Percentiles rank a stretch among this genome's conserved stretches.
Evolutionary conservation across 1,140 invertebrate genomes (phyloP).

Genomic region (Zophobas morio): DNA sequence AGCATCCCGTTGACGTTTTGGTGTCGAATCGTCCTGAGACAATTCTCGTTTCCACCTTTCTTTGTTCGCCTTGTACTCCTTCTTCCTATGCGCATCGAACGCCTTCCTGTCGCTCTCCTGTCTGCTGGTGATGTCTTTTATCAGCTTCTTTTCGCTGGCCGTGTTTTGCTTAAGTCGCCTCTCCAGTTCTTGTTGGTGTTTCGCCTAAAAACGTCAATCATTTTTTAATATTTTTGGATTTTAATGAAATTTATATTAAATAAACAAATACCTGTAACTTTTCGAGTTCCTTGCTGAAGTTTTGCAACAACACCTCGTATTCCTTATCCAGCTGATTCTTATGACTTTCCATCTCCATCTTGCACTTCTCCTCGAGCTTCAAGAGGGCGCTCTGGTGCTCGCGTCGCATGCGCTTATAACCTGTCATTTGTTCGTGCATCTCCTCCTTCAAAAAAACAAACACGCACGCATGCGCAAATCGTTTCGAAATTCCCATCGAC

Average conservation of each 20-base stretch:
- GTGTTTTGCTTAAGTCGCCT: slow-evolving; percentile 90
- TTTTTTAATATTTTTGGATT: neutral
- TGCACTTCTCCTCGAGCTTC: slow-evolving; percentile 94
- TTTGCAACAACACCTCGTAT: slow-evolving; percentile 92
- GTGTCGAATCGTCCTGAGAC: slow-evolving; percentile 91
- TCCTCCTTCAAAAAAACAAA: slow-evolving; percentile 76
- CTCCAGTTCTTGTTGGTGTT: slow-evolving; percentile 93
- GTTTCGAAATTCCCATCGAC: neutral
- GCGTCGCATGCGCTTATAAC: slow-evolving; percentile 97
- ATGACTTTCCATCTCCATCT: slow-evolving; percentile 96
- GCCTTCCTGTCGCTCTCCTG: slow-evolving; percentile 92
- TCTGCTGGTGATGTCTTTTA: slow-evolving; percentile 90
- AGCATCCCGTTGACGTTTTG: slow-evolving; percentile 92
- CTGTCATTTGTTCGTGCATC: slow-evolving; percentile 99
- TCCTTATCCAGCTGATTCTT: slow-evolving; percentile 96
- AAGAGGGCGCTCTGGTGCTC: slow-evolving; percentile 96
- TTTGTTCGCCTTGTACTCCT: slow-evolving; percentile 98
- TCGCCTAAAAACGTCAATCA: slow-evolving; percentile 68
- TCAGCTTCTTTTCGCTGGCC: slow-evolving; percentile 91
- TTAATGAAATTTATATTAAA: neutral
- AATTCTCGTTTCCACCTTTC: slow-evolving; percentile 96
- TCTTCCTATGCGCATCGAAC: slow-evolving; percentile 93
- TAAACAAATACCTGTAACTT: slow-evolving; percentile 77
- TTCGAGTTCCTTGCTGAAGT: slow-evolving; percentile 94
- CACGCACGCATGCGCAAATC: neutral